A percentile compares a stretch with the other conserved stretches of the same genome.
phyloP scores from a whole-genome alignment of 2,797 vertebrate genomes.

The Chaetophractus vellerosus region DNA sequence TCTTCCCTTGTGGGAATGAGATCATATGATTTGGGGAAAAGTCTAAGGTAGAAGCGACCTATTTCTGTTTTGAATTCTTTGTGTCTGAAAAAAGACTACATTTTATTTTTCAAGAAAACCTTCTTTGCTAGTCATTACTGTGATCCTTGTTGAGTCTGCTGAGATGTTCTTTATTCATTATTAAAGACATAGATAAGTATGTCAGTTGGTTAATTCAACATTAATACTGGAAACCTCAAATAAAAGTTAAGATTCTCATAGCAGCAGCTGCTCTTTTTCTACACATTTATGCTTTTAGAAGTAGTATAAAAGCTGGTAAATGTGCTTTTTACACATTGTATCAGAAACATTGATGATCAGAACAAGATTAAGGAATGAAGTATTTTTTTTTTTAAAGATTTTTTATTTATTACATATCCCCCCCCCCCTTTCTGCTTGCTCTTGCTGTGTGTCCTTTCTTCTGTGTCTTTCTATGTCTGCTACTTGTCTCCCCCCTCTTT shows the following conservation, averaged over 20 bases:
- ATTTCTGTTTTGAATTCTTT: conserved; percentile 65
- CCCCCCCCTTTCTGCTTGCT: too few relatives aligned
- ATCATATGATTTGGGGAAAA: conserved; percentile 10
- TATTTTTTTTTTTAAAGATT: too few relatives aligned
- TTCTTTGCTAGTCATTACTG: conserved; percentile 19
- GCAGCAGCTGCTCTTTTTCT: conserved; percentile 42
- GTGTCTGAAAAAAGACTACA: background rate
- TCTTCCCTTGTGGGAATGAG: conserved; percentile 43
- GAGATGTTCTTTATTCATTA: background rate
- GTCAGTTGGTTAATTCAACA: conserved; percentile 45
- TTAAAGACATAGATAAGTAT: conserved; percentile 24
- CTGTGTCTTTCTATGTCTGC: too few relatives aligned
- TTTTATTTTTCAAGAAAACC: conserved; percentile 61
- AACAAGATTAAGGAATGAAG: conserved; percentile 44
- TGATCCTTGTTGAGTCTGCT: conserved; percentile 21
- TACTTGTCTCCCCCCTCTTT: too few relatives aligned
- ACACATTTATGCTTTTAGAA: conserved; percentile 33
- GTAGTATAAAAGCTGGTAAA: conserved; percentile 27
- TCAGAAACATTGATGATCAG: conserved; percentile 39
- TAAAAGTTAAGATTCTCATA: conserved; percentile 50
- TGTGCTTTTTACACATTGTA: background rate
- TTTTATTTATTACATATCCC: too few relatives aligned
- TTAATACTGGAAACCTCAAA: conserved; percentile 21
- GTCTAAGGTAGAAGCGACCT: conserved; percentile 43
- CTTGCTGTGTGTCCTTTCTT: too few relatives aligned